A percentile compares a stretch with the other conserved stretches of the same genome.
Evolutionary conservation across 2,888 invertebrate species (phyloP).

Genomic region (Eristalis intricaria): DNA sequence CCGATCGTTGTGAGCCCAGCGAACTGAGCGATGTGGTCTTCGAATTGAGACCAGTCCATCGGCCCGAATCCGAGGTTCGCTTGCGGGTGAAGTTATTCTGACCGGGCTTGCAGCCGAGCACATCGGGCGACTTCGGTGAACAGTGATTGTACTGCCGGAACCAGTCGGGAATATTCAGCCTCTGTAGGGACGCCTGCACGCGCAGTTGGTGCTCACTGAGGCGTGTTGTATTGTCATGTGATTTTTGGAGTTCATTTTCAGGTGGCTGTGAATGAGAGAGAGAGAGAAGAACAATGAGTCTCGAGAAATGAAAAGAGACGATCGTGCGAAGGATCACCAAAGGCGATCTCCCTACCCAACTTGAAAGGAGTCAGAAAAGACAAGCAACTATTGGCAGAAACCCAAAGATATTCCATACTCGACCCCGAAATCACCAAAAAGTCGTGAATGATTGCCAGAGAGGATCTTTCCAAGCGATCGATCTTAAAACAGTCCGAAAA

Average conservation of each 20-base stretch:
- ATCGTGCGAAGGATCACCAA: too few species aligned
- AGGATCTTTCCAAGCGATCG: too few species aligned
- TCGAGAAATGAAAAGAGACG: background rate
- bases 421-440: too few species aligned
- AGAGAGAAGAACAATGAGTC: background rate
- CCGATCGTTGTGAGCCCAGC: conserved; percentile 83
- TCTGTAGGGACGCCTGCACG: conserved; percentile 95
- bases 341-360: too few species aligned
- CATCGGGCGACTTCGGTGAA: conserved; percentile 73
- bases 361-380: too few species aligned
- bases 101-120: conserved; percentile 84
- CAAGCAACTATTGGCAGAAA: too few species aligned
- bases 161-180: conserved; percentile 97
- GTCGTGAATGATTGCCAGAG: too few species aligned
- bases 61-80: conserved; percentile 86
- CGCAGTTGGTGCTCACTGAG: conserved; percentile 97
- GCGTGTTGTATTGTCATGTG: conserved; percentile 84
- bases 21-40: conserved; percentile 94
- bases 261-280: conserved; percentile 87
- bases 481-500: background rate
- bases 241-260: conserved; percentile 95
- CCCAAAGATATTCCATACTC: too few species aligned
- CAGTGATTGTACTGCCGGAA: conserved; percentile 84
- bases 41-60: conserved; percentile 87
- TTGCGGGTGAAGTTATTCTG: conserved; percentile 88